These are phyloP conservation scores for Lamprotornis superbus DNA, from an alignment of 2,113 vertebrate genomes.

Conservation along the genomic window DNA sequence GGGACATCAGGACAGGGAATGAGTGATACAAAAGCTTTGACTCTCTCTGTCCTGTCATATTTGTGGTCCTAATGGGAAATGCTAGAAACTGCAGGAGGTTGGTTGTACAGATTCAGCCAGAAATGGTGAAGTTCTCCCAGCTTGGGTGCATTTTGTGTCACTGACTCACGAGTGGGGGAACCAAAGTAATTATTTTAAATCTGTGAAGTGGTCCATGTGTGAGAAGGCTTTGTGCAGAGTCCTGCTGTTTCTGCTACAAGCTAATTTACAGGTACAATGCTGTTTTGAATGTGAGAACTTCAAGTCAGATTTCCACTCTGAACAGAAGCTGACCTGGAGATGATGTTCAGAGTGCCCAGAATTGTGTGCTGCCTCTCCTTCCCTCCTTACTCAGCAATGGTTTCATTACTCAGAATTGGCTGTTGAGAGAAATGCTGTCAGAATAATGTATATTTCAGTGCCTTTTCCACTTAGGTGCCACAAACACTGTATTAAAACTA, in stretches of 20 bases:
- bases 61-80: not conserved
- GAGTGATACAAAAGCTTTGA: not conserved
- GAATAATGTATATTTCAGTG: not conserved
- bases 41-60: accelerated
- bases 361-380: not conserved
- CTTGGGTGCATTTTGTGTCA: not conserved
- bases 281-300: not conserved
- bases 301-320: not conserved
- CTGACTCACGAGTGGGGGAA: not conserved
- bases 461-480: not conserved
- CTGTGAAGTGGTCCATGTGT: not conserved
- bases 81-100: not conserved
- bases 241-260: not conserved
- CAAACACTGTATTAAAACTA: not conserved
- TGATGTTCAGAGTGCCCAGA: not conserved
- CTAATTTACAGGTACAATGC: not conserved
- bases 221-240: not conserved
- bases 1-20: not conserved
- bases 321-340: not conserved
- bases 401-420: not conserved
- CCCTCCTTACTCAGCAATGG: not conserved
- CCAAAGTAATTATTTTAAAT: not conserved
- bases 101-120: not conserved
- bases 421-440: not conserved
- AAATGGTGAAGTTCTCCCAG: not conserved